Evolutionary conservation across 2,797 vertebrate species (phyloP).

Genomic region (Premnoplex brunnescens): DNA sequence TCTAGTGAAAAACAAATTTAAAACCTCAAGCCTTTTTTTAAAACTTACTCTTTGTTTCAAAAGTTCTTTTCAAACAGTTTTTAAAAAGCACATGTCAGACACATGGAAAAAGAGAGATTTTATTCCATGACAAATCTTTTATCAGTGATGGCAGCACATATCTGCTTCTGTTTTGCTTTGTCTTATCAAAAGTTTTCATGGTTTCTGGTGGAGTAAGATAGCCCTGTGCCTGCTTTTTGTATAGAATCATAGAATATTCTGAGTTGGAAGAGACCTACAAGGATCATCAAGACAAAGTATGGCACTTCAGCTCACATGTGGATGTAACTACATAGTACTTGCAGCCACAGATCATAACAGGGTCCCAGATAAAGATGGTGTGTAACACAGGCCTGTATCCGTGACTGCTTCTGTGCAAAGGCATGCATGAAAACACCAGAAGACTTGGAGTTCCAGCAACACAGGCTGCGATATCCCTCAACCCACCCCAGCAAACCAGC

Average conservation of each 20-base stretch:
- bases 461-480: neutral
- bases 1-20: rapidly evolving
- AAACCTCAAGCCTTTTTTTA: neutral
- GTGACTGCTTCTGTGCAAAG: neutral
- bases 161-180: neutral
- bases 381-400: neutral
- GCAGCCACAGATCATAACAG: neutral
- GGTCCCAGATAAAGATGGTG: no score
- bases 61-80: neutral
- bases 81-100: neutral
- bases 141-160: neutral
- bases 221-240: neutral
- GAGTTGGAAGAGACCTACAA: neutral
- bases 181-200: neutral
- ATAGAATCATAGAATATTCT: neutral
- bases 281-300: neutral
- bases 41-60: neutral
- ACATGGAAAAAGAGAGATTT: neutral
- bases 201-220: neutral
- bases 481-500: neutral
- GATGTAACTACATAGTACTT: neutral
- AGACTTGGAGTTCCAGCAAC: neutral
- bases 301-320: neutral
- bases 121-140: neutral
- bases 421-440: neutral